phyloP scores from a whole-genome alignment of 2,797 vertebrate genomes.

The Macrochelys suwanniensis region DNA sequence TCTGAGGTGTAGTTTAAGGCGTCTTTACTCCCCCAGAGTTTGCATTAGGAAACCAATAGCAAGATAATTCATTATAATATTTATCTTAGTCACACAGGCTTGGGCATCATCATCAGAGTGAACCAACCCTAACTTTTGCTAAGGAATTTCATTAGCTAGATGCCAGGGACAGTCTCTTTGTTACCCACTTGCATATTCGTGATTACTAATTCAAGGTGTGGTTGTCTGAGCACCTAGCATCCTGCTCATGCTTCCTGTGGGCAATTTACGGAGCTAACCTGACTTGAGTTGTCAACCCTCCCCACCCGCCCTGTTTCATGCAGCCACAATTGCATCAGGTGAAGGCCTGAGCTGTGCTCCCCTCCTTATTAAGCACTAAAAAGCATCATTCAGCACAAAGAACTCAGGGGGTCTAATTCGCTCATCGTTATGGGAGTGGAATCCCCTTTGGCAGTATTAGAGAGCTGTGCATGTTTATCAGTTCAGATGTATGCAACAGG shows the following conservation, averaged over 20 bases:
- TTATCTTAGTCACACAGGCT: neutral
- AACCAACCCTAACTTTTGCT: neutral
- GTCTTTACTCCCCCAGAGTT: neutral
- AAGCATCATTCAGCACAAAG: neutral
- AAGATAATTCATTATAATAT: neutral
- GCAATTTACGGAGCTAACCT: neutral
- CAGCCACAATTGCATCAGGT: neutral
- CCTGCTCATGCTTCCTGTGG: neutral
- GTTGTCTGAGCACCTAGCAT: neutral
- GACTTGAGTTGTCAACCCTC: too few species aligned
- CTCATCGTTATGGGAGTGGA: neutral
- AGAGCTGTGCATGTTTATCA: neutral
- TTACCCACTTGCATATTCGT: neutral
- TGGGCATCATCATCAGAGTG: neutral
- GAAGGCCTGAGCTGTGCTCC: neutral
- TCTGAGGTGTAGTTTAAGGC: neutral
- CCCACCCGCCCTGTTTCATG: neutral
- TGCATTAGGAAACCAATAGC: neutral
- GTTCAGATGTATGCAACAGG: neutral
- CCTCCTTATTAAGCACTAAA: neutral
- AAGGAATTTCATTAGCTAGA: neutral
- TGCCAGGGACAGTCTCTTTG: neutral
- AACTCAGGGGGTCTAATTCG: neutral
- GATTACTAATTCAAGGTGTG: neutral
- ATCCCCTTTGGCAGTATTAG: neutral